phyloP scores from a whole-genome alignment of 1,140 invertebrate genomes.

The Leguminivora glycinivorella region DNA sequence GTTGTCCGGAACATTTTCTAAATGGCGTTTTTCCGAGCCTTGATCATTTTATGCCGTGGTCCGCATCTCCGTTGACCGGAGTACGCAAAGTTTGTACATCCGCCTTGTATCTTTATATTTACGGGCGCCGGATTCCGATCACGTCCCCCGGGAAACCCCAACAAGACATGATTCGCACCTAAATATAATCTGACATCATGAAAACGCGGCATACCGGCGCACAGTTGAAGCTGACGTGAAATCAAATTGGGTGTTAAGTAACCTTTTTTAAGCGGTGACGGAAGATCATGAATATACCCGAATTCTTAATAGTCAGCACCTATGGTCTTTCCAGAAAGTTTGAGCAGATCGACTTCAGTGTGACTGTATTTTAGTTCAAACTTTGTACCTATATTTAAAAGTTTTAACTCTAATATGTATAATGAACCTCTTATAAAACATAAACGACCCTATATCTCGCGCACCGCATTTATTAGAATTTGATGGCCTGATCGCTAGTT shows the following conservation, averaged over 20 bases:
- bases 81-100: conserved; percentile 34
- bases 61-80: neutral
- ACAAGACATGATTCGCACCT: conserved; percentile 49
- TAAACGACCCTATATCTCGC: too few relatives aligned
- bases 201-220: conserved; percentile 33
- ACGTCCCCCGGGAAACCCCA: conserved; percentile 57
- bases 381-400: too few relatives aligned
- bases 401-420: too few relatives aligned
- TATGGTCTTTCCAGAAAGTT: neutral
- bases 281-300: neutral
- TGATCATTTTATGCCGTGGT: too few relatives aligned
- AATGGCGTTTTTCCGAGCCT: too few relatives aligned
- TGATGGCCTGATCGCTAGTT: too few relatives aligned
- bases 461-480: too few relatives aligned
- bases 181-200: conserved; percentile 56
- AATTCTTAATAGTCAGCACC: conserved; percentile 16
- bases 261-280: conserved; percentile 20
- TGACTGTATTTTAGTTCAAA: neutral
- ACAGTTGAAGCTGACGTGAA: conserved; percentile 37
- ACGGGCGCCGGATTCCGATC: conserved; percentile 45
- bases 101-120: conserved; percentile 36
- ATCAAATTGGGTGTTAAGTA: conserved; percentile 41
- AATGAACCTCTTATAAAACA: too few relatives aligned
- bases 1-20: too few relatives aligned
- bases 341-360: neutral